Evolutionary conservation across 2,888 invertebrate species (phyloP).

Genomic region (Aporophyla lueneburgensis): DNA sequence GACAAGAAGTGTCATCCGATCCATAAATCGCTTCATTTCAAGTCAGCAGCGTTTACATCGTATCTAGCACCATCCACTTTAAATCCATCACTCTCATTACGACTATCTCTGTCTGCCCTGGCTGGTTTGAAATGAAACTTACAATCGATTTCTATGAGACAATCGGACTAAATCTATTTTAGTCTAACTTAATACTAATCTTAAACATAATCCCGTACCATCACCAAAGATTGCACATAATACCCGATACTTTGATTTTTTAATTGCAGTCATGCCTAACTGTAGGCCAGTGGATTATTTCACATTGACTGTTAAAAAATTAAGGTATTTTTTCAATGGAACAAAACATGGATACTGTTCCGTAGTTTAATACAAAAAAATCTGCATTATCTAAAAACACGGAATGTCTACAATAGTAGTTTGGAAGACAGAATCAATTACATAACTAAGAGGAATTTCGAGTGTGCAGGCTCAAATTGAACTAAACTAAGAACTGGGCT

Average conservation of each 20-base stretch:
- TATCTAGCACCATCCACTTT: constrained; percentile 83
- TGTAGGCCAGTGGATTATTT: constrained; percentile 79
- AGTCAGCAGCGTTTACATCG: constrained; percentile 79
- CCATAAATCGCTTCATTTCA: constrained; percentile 88
- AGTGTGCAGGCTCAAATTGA: constrained; percentile 68
- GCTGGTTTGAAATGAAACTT: constrained; percentile 89
- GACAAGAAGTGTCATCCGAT: constrained; percentile 89
- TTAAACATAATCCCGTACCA: constrained; percentile 90
- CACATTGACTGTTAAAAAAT: constrained; percentile 88
- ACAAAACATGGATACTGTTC: constrained; percentile 78
- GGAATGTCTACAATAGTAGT: constrained; percentile 79
- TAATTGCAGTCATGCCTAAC: constrained; percentile 88
- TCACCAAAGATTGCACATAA: constrained; percentile 96
- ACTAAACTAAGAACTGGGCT: constrained; percentile 65
- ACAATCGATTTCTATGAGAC: constrained; percentile 76
- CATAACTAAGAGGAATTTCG: constrained; percentile 71
- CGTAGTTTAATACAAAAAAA: constrained; percentile 75
- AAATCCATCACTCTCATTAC: constrained; percentile 57
- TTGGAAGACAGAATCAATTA: constrained; percentile 86
- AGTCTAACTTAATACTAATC: constrained; percentile 80
- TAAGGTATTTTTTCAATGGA: constrained; percentile 86
- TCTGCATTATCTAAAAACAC: constrained; percentile 64
- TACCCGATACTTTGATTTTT: constrained; percentile 94
- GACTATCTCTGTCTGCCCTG: constrained; percentile 71
- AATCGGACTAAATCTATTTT: constrained; percentile 77